Evolutionary conservation across 2,888 invertebrate species (phyloP).

Genomic region (Venusia cambrica): DNA sequence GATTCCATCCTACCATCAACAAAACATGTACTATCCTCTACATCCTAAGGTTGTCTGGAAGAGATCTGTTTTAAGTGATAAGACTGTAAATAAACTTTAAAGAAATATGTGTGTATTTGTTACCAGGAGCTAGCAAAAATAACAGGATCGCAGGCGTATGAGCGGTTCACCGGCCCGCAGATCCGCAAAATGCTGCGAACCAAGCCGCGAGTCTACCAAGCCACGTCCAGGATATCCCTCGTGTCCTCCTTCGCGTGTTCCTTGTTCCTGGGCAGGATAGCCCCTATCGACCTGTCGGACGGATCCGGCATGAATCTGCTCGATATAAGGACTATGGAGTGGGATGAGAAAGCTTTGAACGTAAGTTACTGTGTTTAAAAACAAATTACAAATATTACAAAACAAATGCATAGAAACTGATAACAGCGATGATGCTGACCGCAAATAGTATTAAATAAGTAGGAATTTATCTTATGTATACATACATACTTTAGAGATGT

Average conservation of each 20-base stretch:
- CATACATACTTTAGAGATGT: too few relatives aligned
- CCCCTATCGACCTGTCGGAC: slow-evolving; percentile 95
- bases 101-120: too few relatives aligned
- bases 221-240: slow-evolving; percentile 92
- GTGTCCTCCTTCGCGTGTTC: slow-evolving; percentile 96
- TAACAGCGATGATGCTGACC: too few relatives aligned
- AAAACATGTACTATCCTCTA: too few relatives aligned
- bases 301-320: slow-evolving; percentile 98
- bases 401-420: too few relatives aligned
- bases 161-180: slow-evolving; percentile 96
- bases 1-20: too few relatives aligned
- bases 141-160: slow-evolving; percentile 93
- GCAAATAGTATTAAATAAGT: too few relatives aligned
- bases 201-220: slow-evolving; percentile 70
- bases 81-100: slow-evolving; percentile 9
- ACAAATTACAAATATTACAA: neutral
- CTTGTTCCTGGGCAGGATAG: slow-evolving; percentile 91
- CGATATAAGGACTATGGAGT: slow-evolving; percentile 88
- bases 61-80: too few relatives aligned
- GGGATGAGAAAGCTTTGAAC: slow-evolving; percentile 88
- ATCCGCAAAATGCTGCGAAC: slow-evolving; percentile 92
- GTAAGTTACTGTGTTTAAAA: slow-evolving; percentile 50
- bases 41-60: too few relatives aligned
- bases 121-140: slow-evolving; percentile 87
- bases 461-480: too few relatives aligned